These are phyloP conservation scores for Atopsyche davidsoni DNA, from an alignment of 1,140 invertebrate species.

Conservation along the genomic window DNA sequence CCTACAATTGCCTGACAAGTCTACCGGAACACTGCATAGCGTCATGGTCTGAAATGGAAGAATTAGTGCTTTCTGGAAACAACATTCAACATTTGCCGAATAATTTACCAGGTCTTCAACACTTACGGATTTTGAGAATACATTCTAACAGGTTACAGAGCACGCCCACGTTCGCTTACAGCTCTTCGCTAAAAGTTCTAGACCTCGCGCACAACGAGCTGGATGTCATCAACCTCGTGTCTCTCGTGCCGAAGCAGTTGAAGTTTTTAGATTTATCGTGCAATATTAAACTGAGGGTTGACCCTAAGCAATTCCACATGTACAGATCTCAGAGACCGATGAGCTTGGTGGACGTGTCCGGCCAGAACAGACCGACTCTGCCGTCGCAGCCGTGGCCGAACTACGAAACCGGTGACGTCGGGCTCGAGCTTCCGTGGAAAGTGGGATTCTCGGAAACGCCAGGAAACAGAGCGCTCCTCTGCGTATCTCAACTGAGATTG, in stretches of 20 bases:
- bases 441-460: slow-evolving; percentile 82
- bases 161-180: slow-evolving; percentile 68
- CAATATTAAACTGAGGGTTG: slow-evolving; percentile 72
- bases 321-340: slow-evolving; percentile 72
- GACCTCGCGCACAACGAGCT: slow-evolving; percentile 81
- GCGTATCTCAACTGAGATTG: slow-evolving; percentile 68
- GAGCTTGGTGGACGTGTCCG: slow-evolving; percentile 76
- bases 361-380: slow-evolving; percentile 61
- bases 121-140: slow-evolving; percentile 68
- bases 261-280: slow-evolving; percentile 81
- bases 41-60: slow-evolving; percentile 72
- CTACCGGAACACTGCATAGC: slow-evolving; percentile 69
- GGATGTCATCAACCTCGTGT: slow-evolving; percentile 67
- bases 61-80: slow-evolving; percentile 77
- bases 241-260: slow-evolving; percentile 70
- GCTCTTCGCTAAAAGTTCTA: slow-evolving; percentile 67
- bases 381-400: slow-evolving; percentile 59
- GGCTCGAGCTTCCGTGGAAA: slow-evolving; percentile 61
- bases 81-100: slow-evolving; percentile 69
- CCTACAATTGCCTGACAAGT: slow-evolving; percentile 69
- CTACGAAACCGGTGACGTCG: slow-evolving; percentile 50
- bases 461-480: slow-evolving; percentile 62
- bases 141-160: slow-evolving; percentile 74
- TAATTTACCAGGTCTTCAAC: slow-evolving; percentile 62
- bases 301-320: slow-evolving; percentile 71